Evolutionary conservation across 2,797 vertebrate genomes (phyloP).

Genomic region (Poeciliopsis presidionis): DNA sequence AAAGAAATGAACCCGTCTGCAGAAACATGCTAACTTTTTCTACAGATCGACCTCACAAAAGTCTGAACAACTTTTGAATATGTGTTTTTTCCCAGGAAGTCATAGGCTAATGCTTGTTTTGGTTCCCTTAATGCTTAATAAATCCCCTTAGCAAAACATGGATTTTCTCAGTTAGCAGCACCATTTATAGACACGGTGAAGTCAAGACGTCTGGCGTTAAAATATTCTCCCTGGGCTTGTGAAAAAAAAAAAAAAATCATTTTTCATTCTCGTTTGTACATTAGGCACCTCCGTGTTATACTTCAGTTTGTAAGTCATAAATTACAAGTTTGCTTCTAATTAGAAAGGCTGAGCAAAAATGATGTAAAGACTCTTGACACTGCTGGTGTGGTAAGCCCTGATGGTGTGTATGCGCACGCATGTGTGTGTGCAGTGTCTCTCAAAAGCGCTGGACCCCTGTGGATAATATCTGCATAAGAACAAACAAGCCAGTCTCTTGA

Average conservation of each 20-base stretch:
- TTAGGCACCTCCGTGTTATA: slow-evolving; percentile 24
- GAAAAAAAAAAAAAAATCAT: slow-evolving; percentile 5
- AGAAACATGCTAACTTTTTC: slow-evolving; percentile 15
- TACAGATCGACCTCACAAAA: slow-evolving; percentile 2
- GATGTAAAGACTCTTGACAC: slow-evolving; percentile 39
- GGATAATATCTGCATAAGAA: slow-evolving; percentile 46
- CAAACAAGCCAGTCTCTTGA: slow-evolving; percentile 53
- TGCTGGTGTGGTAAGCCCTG: slow-evolving; percentile 16
- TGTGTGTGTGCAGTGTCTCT: slow-evolving; percentile 16
- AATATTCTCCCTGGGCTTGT: slow-evolving; percentile 36
- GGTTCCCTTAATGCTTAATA: slow-evolving; percentile 6
- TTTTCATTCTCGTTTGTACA: slow-evolving; percentile 39
- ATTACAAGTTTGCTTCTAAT: slow-evolving; percentile 42
- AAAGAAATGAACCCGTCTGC: slow-evolving; percentile 27
- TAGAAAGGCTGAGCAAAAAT: slow-evolving; percentile 8
- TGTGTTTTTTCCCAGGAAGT: slow-evolving; percentile 5
- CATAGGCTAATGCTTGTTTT: slow-evolving; percentile 4
- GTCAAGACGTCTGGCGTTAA: slow-evolving; percentile 43
- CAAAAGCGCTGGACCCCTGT: slow-evolving; percentile 17
- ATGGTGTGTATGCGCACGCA: slow-evolving; percentile 2
- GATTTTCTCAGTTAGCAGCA: slow-evolving; percentile 32
- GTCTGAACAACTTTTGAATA: slow-evolving; percentile 10
- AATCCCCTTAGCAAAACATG: slow-evolving; percentile 23
- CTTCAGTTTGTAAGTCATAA: slow-evolving; percentile 29
- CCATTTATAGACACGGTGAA: slow-evolving; percentile 35